Evolutionary conservation across 2,113 vertebrate genomes (phyloP).

Genomic region (Chlamydotis undulata): DNA sequence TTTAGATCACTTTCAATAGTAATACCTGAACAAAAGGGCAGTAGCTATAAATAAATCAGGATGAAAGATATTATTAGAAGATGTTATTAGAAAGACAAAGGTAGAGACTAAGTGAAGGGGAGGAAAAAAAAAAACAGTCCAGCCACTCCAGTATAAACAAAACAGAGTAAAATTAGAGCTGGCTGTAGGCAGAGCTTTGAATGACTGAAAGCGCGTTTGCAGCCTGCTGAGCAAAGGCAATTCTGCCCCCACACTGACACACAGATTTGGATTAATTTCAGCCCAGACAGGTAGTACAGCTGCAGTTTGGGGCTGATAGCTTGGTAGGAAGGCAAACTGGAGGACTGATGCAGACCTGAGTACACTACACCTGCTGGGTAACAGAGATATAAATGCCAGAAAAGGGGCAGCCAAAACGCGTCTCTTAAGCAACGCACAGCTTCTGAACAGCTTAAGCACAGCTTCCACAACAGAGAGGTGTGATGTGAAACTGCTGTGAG

Average conservation of each 20-base stretch:
- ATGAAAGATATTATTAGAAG: background rate
- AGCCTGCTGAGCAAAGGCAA: slow-evolving; percentile 19
- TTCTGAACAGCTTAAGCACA: background rate
- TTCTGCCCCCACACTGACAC: slow-evolving; percentile 24
- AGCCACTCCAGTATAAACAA: slow-evolving; percentile 47
- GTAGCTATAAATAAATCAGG: slow-evolving; percentile 14
- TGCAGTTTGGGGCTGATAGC: background rate
- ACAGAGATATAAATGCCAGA: background rate
- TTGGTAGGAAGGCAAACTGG: background rate
- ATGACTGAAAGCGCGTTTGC: slow-evolving; percentile 29
- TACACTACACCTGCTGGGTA: slow-evolving; percentile 20
- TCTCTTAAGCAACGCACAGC: background rate
- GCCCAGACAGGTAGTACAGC: slow-evolving; percentile 11
- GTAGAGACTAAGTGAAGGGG: background rate
- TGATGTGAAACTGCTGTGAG: slow-evolving; percentile 15
- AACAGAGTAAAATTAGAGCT: slow-evolving; percentile 37
- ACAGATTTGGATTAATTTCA: slow-evolving; percentile 25
- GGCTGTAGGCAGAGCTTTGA: slow-evolving; percentile 47
- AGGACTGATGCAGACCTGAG: background rate
- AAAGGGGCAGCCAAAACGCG: background rate
- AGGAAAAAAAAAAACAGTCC: background rate
- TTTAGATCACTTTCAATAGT: background rate
- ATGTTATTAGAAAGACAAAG: slow-evolving; percentile 22
- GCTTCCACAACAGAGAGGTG: background rate
- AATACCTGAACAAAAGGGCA: slow-evolving; percentile 15